A percentile compares a stretch with the other conserved stretches of the same genome.
Evolutionary conservation across 2,113 vertebrate genomes (phyloP).

Genomic region (Neotoma lepida): DNA sequence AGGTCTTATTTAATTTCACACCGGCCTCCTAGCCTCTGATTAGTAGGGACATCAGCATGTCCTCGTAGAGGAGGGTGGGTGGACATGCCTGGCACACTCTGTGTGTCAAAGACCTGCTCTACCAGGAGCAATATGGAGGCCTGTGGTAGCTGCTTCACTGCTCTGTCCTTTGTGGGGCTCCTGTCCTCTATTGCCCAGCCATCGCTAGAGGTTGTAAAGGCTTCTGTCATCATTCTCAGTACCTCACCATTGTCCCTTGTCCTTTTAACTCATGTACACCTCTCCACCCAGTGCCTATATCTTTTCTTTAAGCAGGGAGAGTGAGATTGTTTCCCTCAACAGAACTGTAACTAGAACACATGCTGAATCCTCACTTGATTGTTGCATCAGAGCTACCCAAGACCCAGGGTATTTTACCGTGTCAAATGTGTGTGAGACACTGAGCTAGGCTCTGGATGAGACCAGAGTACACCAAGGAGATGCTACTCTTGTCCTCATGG

Average conservation of each 20-base stretch:
- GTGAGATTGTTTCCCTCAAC: background rate
- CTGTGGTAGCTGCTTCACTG: background rate
- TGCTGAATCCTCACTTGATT: background rate
- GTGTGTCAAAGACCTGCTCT: fast-evolving
- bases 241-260: background rate
- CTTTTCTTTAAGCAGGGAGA: background rate
- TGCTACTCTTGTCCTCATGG: background rate
- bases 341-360: background rate
- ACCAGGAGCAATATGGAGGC: background rate
- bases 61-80: background rate
- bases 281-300: background rate
- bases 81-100: background rate
- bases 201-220: background rate
- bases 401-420: background rate
- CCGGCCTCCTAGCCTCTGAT: fast-evolving
- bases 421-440: background rate
- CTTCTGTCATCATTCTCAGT: background rate
- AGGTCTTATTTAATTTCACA: background rate
- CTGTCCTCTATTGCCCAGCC: background rate
- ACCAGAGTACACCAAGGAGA: background rate
- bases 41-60: background rate
- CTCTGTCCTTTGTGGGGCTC: background rate
- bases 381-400: background rate
- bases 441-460: background rate
- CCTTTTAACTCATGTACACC: background rate